These are phyloP conservation scores for Plectrocnemia conspersa DNA, from an alignment of 1,140 invertebrate genomes.

Conservation along the genomic window DNA sequence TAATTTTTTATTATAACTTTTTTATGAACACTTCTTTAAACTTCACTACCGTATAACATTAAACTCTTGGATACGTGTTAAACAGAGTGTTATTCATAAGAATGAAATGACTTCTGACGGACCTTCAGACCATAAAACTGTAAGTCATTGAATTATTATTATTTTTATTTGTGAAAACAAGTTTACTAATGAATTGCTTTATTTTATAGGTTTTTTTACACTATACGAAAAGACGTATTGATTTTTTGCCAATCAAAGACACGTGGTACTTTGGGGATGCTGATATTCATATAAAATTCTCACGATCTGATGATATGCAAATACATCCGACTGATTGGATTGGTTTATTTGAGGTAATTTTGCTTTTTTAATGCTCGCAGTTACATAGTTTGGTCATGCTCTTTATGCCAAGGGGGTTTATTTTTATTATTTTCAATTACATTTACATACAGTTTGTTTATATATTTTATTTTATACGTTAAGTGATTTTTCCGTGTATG, in stretches of 20 bases:
- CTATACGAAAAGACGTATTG: constrained; percentile 62
- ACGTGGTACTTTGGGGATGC: constrained; percentile 65
- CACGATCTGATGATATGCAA: constrained; percentile 57
- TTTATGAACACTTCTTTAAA: constrained; percentile 1
- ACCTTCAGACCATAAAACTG: constrained; percentile 26
- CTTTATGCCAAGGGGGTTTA: too few species aligned
- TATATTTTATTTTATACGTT: too few species aligned
- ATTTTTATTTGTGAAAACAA: constrained; percentile 13
- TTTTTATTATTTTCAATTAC: too few species aligned
- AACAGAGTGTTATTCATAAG: background rate
- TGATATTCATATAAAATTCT: constrained; percentile 61
- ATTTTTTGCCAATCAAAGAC: constrained; percentile 59
- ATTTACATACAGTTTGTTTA: constrained; percentile 8
- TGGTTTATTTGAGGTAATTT: constrained; percentile 66
- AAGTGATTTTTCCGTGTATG: constrained; percentile 9
- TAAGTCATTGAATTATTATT: constrained; percentile 15
- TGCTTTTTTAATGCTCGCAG: too few species aligned
- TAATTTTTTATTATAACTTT: too few species aligned
- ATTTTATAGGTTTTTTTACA: constrained; percentile 63
- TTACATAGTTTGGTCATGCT: too few species aligned
- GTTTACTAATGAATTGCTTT: constrained; percentile 15
- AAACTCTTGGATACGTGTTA: constrained; percentile 12
- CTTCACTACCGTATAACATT: constrained; percentile 12
- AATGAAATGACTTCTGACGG: too few species aligned
- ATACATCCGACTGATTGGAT: constrained; percentile 74